phyloP scores from a whole-genome alignment of 2,113 vertebrate species.

The Manacus vitellinus region DNA sequence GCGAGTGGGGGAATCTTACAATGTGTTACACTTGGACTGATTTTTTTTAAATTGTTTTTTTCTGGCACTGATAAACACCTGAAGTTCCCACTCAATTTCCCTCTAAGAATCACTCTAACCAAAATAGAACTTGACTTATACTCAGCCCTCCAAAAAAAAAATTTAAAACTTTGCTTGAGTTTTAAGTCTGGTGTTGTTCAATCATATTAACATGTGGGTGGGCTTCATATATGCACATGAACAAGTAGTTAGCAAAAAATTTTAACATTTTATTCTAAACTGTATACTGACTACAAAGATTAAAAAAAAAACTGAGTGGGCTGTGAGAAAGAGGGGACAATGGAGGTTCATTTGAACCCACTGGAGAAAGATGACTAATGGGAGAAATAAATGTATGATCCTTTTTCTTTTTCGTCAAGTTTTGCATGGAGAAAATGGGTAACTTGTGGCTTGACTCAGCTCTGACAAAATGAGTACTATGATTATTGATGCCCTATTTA shows the following conservation, averaged over 20 bases:
- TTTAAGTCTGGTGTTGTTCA: background rate
- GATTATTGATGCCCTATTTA: background rate
- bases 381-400: background rate
- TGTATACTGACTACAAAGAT: background rate
- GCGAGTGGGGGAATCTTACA: background rate
- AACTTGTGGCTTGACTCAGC: background rate
- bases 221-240: background rate
- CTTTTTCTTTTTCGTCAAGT: background rate
- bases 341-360: background rate
- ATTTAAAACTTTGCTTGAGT: background rate
- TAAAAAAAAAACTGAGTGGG: background rate
- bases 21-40: background rate
- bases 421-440: background rate
- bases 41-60: background rate
- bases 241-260: background rate
- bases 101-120: background rate
- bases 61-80: background rate
- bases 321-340: accelerated
- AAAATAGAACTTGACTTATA: background rate
- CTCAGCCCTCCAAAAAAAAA: background rate
- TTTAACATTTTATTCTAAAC: background rate
- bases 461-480: background rate
- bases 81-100: background rate
- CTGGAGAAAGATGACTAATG: background rate
- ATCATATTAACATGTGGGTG: background rate